Evolutionary conservation across 2,797 vertebrate species (phyloP).

Genomic region (Chelmon rostratus): DNA sequence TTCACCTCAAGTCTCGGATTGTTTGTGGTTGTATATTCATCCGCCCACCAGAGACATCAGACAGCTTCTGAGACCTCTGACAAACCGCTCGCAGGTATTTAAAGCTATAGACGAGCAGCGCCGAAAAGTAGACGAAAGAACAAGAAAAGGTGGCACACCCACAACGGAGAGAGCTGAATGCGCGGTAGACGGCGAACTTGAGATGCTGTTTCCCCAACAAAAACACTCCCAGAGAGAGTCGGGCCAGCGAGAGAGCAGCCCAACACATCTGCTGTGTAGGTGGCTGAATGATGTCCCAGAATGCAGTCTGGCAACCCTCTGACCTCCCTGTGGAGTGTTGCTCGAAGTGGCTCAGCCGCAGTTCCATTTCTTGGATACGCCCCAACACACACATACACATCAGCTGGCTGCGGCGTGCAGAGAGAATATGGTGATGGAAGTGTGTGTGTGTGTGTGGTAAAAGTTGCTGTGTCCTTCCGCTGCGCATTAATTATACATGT

Average conservation of each 20-base stretch:
- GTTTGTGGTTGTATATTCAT: slow-evolving; percentile 68
- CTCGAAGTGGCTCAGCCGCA: slow-evolving; percentile 62
- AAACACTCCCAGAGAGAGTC: slow-evolving; percentile 65
- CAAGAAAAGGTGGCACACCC: slow-evolving; percentile 57
- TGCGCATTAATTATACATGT: slow-evolving; percentile 84
- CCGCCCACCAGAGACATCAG: slow-evolving; percentile 70
- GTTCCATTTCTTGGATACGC: slow-evolving; percentile 55
- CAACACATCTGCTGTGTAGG: slow-evolving; percentile 80
- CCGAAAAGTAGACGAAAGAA: slow-evolving; percentile 44
- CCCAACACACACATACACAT: slow-evolving; percentile 49
- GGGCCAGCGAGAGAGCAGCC: slow-evolving; percentile 63
- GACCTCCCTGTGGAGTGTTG: slow-evolving; percentile 70
- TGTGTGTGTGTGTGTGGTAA: slow-evolving; percentile 50
- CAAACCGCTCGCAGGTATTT: slow-evolving; percentile 74
- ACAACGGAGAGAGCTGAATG: slow-evolving; percentile 53
- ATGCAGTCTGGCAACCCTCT: slow-evolving; percentile 73
- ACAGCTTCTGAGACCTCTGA: slow-evolving; percentile 61
- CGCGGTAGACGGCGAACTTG: slow-evolving; percentile 40
- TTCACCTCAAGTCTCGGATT: slow-evolving; percentile 62
- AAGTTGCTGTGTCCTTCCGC: slow-evolving; percentile 76
- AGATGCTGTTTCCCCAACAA: slow-evolving; percentile 67
- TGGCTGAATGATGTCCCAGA: slow-evolving; percentile 73
- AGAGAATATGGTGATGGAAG: slow-evolving; percentile 55
- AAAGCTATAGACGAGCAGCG: slow-evolving; percentile 53
- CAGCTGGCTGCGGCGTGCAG: slow-evolving; percentile 53